phyloP scores from a whole-genome alignment of 2,797 vertebrate genomes.

The Tiaroga cobitis region DNA sequence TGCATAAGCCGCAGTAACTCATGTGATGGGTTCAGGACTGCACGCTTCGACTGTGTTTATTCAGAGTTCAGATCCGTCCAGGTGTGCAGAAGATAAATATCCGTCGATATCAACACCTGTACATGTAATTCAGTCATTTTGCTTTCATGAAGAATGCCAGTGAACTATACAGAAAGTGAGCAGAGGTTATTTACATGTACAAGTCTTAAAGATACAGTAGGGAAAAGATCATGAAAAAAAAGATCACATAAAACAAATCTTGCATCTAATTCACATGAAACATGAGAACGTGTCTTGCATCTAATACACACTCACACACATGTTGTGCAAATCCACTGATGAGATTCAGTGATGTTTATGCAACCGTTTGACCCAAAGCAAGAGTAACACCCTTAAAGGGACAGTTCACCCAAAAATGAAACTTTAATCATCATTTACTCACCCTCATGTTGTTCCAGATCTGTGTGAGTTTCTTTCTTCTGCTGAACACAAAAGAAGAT shows the following conservation, averaged over 20 bases:
- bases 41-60: neutral
- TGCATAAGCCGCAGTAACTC: neutral
- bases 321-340: neutral
- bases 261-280: neutral
- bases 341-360: neutral
- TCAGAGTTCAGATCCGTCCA: neutral
- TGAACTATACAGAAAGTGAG: neutral
- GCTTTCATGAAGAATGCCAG: neutral
- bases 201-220: neutral
- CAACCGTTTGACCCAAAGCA: neutral
- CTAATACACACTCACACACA: neutral
- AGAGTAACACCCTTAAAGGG: neutral
- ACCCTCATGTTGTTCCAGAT: too few relatives aligned
- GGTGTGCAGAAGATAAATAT: neutral
- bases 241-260: neutral
- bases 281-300: neutral
- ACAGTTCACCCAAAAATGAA: too few relatives aligned
- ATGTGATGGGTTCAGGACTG: neutral
- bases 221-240: neutral
- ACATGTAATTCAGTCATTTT: neutral
- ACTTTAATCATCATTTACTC: too few relatives aligned
- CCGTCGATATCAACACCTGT: neutral
- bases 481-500: too few relatives aligned
- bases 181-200: neutral
- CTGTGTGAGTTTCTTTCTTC: too few relatives aligned